These are phyloP conservation scores for Oopsacas minuta DNA, from an alignment of 37 sponge, comb jelly and placozoan genomes.

Conservation along the genomic window DNA sequence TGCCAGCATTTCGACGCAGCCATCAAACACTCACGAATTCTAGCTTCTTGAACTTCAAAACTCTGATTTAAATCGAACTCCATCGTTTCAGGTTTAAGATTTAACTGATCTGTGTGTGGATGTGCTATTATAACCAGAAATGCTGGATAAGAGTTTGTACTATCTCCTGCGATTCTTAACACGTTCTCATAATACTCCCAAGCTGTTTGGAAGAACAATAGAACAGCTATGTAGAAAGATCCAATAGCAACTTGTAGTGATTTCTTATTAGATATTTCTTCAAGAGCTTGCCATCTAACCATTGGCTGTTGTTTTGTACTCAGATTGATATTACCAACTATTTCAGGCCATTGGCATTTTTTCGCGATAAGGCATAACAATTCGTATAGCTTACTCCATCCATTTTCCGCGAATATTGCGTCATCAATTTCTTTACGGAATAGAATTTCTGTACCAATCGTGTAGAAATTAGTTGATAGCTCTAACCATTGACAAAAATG, in stretches of 20 bases:
- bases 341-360: conserved; percentile 65
- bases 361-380: conserved; percentile 46
- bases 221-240: conserved; percentile 67
- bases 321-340: conserved; percentile 35
- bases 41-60: not conserved
- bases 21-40: conserved; percentile 43
- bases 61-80: not conserved
- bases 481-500: conserved; percentile 83
- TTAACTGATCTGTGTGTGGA: not conserved
- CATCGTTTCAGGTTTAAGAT: not conserved
- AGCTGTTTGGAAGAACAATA: conserved; percentile 63
- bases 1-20: conserved; percentile 63
- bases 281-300: conserved; percentile 52
- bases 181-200: conserved; percentile 50
- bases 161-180: not conserved
- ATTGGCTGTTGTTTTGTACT: conserved; percentile 52
- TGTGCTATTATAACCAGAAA: conserved; percentile 13
- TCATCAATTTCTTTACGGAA: not conserved
- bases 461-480: conserved; percentile 51
- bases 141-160: not conserved
- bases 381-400: conserved; percentile 56
- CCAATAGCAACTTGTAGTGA: conserved; percentile 45
- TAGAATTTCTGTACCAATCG: conserved; percentile 26
- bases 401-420: conserved; percentile 23
- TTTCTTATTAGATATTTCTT: conserved; percentile 53